Evolutionary conservation across 2,113 vertebrate species (phyloP), one percentile per base, ranked within the genome.

Genomic region (Lepisosteus oculatus): DNA sequence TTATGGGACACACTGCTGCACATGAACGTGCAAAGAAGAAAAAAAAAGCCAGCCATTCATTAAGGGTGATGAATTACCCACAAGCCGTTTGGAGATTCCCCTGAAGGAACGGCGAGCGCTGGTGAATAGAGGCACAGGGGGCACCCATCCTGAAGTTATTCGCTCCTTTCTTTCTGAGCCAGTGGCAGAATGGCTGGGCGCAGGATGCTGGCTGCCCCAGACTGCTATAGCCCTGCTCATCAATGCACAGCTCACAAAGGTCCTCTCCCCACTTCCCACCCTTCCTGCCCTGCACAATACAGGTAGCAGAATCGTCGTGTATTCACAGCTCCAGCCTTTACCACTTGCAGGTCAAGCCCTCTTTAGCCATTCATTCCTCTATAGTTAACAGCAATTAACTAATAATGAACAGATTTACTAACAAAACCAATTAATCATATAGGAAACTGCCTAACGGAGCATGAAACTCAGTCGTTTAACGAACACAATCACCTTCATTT

Each of bases 371-470:
- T 85, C 67, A 82, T 85, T 83, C 82, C 70, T 79, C 72, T 75
- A 77, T 75, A 81, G 83, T 84, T 90, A 84, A 83, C 84, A 86
- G 87, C 87, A 86, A 89, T 90, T 89, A 89, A 81, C 74, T 80
- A 80, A 67, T 80, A 83, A 81, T 80, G 61, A 79, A 81, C 71
- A 70, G 70, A 83, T 89, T 88, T 83, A 85, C 61, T 83, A 78
- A 84, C 85, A 82, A 80, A 81, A 79, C 79, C 82, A 88, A 83
- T 85, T 86, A 86, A 89, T 84, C 75, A 13, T 68, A 77, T 81
- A 79, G 72, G 75, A 85, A 82, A 67, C 57, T 78, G 56, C 78
- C 76, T 81, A 70, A 84, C 79, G 72, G 76, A 72, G 70, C 70
- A 76, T 43, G 62, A 75, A 79, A 72, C 75, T 70, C 73, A 71